Evolutionary conservation across 92 coral and sea anemone species (phyloP).

Genomic region (Pocillopora meandrina): DNA sequence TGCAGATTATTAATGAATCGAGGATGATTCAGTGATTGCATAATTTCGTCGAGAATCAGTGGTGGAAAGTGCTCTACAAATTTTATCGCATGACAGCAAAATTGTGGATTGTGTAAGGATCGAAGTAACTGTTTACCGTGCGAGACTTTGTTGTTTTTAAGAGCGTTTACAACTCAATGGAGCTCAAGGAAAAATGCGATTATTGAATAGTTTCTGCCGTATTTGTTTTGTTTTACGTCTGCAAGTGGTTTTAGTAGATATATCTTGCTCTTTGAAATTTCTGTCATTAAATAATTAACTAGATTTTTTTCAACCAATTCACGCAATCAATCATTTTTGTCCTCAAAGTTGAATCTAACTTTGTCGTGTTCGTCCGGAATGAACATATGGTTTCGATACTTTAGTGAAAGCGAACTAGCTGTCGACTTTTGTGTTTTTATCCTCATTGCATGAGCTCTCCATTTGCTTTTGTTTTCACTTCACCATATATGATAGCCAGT

Average conservation of each 20-base stretch:
- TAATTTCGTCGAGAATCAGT: no score
- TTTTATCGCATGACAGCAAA: conserved; percentile 21
- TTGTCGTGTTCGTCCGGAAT: neutral
- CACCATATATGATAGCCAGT: neutral
- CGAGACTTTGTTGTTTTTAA: conserved; percentile 32
- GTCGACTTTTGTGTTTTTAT: neutral
- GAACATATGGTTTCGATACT: neutral
- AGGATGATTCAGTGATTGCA: no score
- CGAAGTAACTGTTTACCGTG: conserved; percentile 22
- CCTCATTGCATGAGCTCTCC: neutral
- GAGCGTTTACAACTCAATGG: conserved; percentile 36
- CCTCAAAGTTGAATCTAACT: neutral
- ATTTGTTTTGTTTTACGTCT: conserved; percentile 38
- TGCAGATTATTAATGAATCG: no score
- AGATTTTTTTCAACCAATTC: conserved; percentile 25
- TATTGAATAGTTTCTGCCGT: conserved; percentile 43
- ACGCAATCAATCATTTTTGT: conserved; percentile 18
- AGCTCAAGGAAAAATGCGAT: conserved; percentile 32
- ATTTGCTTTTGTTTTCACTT: neutral
- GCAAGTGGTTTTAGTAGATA: conserved; percentile 30
- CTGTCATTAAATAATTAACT: conserved; percentile 33
- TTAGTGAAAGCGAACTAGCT: neutral
- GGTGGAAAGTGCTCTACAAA: neutral
- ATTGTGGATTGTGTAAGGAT: conserved; percentile 6
- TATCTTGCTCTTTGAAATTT: conserved; percentile 26